These are phyloP conservation scores for Brachyrhaphis roseni DNA, from an alignment of 2,797 vertebrate genomes.

Conservation along the genomic window DNA sequence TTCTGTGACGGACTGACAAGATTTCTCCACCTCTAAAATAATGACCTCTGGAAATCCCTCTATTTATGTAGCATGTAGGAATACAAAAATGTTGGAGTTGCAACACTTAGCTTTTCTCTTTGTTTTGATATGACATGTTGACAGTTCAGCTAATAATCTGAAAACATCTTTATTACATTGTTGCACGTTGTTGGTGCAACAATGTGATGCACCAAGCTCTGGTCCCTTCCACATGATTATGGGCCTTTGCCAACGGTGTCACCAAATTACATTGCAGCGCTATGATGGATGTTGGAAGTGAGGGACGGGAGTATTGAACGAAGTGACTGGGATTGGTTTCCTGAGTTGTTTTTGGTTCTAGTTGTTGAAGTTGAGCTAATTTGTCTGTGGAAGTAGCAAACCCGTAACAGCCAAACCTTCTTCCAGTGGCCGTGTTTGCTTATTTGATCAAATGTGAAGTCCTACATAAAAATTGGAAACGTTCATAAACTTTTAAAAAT, in stretches of 20 bases:
- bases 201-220: not conserved
- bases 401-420: too few relatives aligned
- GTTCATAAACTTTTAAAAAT: not conserved
- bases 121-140: not conserved
- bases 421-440: too few relatives aligned
- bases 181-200: too few relatives aligned
- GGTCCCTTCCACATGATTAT: not conserved
- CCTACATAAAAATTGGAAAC: not conserved
- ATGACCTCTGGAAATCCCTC: not conserved
- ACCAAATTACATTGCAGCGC: too few relatives aligned
- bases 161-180: too few relatives aligned
- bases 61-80: not conserved
- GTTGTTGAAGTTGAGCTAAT: too few relatives aligned
- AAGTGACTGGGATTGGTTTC: too few relatives aligned
- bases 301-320: too few relatives aligned
- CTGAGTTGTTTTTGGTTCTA: too few relatives aligned
- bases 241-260: not conserved
- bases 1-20: not conserved
- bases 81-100: not conserved
- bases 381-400: too few relatives aligned
- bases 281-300: too few relatives aligned
- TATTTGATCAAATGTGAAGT: too few relatives aligned
- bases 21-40: not conserved
- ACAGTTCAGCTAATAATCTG: not conserved
- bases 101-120: not conserved